Conservation (phyloP, 2,113 vertebrate genomes). For the Tapirus terrestris region DNA sequence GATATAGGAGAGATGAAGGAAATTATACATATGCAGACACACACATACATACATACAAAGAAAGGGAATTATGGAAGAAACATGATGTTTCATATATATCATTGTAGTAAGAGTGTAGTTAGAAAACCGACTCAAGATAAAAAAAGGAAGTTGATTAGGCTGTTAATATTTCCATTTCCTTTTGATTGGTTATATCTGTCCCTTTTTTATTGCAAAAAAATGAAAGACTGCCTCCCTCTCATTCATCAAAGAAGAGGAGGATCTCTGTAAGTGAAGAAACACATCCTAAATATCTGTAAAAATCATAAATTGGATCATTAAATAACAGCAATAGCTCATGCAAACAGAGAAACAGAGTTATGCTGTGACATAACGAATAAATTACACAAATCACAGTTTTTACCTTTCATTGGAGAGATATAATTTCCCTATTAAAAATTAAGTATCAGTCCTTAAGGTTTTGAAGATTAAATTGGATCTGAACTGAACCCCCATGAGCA, state of each 20-base stretch:
- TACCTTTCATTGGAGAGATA: background rate
- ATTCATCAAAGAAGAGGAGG: background rate
- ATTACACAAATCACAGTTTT: background rate
- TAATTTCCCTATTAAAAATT: constrained; percentile 3
- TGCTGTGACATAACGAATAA: background rate
- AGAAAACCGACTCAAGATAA: background rate
- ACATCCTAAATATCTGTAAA: background rate
- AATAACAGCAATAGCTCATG: background rate
- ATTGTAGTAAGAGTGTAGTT: background rate
- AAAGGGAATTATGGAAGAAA: background rate
- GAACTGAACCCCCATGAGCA: background rate
- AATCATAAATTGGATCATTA: background rate
- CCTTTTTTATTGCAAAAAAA: background rate
- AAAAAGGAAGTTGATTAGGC: background rate
- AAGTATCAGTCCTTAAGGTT: background rate
- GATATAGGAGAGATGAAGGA: background rate
- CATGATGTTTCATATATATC: background rate
- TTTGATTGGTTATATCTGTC: background rate
- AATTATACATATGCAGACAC: background rate
- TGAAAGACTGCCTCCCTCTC: background rate
- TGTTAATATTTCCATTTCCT: background rate
- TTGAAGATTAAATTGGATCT: background rate
- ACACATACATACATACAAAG: background rate
- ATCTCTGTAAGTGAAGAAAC: background rate
- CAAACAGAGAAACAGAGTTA: background rate